Conservation (phyloP, 2,113 vertebrate genomes). For the Rattus rattus region DNA sequence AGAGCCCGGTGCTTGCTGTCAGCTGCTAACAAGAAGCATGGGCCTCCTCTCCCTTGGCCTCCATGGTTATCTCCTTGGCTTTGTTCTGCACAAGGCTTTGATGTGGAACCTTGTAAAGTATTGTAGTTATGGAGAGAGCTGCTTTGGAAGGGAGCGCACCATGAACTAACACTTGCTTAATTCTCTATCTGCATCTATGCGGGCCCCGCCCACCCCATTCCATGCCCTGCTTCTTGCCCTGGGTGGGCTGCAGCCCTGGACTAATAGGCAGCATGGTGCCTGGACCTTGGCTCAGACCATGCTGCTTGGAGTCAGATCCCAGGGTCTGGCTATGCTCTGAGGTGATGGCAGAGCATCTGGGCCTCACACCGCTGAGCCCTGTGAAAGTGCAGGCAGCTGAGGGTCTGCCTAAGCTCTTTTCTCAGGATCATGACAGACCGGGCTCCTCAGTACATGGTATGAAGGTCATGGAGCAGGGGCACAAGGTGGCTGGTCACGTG, state of each 20-base stretch:
- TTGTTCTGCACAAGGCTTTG: neutral
- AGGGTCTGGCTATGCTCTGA: neutral
- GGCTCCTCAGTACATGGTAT: neutral
- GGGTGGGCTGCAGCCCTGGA: too few species aligned
- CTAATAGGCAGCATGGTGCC: neutral
- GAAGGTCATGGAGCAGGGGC: neutral
- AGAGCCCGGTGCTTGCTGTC: neutral
- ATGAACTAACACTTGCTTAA: neutral
- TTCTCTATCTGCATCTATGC: accelerated
- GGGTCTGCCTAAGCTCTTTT: neutral
- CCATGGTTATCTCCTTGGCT: neutral
- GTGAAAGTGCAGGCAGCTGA: accelerated
- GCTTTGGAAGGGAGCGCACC: neutral
- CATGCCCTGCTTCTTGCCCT: neutral
- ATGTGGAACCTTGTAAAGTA: constrained; percentile 1
- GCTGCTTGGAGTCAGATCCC: neutral
- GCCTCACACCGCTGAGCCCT: neutral
- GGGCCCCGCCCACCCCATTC: neutral
- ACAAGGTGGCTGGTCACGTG: accelerated
- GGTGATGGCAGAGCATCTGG: neutral
- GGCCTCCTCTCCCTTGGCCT: neutral
- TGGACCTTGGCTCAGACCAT: neutral
- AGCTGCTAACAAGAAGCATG: neutral
- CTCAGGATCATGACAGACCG: neutral
- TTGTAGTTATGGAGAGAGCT: neutral